A percentile compares a stretch with the other conserved stretches of the same genome.
Conservation (phyloP, 2,888 invertebrate species). For the Diadegma fenestrale region DNA sequence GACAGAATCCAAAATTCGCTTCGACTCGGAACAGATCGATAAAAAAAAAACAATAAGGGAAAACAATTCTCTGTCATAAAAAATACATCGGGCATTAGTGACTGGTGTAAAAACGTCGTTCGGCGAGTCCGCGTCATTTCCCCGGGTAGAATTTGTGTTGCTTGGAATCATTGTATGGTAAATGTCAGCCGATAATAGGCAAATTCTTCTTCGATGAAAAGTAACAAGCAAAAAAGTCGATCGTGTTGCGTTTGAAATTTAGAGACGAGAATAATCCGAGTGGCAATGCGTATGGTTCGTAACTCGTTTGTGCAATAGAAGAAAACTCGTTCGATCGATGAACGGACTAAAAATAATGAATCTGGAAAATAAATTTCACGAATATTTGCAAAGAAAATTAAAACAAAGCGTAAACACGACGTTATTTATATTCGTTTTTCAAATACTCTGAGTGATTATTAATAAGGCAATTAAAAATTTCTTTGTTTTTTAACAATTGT, state of each 20-base stretch:
- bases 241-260: background rate
- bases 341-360: background rate
- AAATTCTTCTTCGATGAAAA: background rate
- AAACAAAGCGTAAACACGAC: background rate
- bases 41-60: conserved; percentile 28
- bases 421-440: background rate
- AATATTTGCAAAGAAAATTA: background rate
- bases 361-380: background rate
- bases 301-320: background rate
- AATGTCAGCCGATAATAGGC: background rate
- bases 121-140: conserved; percentile 46
- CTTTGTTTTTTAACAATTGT: background rate
- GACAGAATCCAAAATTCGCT: conserved; percentile 70
- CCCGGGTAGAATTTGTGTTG: conserved; percentile 8
- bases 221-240: background rate
- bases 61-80: conserved; percentile 49
- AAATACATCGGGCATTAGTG: conserved; percentile 74
- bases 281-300: background rate
- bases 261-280: background rate
- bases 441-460: background rate
- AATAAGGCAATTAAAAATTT: background rate
- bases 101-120: conserved; percentile 61
- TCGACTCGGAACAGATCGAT: background rate
- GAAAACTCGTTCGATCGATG: background rate
- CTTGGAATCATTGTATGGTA: background rate